phyloP scores from a whole-genome alignment of 2,113 vertebrate species.

The Laterallus jamaicensis region DNA sequence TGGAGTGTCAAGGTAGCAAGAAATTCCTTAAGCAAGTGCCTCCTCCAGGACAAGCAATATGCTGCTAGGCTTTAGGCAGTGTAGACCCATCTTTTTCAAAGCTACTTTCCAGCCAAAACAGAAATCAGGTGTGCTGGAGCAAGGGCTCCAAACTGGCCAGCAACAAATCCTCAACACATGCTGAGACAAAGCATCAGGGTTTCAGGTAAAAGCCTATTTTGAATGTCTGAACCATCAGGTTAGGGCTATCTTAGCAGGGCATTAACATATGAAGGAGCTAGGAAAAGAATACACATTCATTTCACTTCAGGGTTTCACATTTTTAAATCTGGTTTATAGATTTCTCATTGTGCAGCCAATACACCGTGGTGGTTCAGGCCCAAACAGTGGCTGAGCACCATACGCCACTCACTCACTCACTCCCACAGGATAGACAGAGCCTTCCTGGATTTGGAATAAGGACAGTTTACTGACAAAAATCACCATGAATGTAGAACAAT shows the following conservation, averaged over 20 bases:
- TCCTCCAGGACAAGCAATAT: not conserved
- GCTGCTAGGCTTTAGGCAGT: not conserved
- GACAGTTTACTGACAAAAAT: too few species aligned
- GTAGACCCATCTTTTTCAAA: not conserved
- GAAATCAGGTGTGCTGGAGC: not conserved
- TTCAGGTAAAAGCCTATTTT: not conserved
- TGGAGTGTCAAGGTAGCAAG: not conserved
- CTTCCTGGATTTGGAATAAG: too few species aligned
- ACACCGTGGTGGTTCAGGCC: too few species aligned
- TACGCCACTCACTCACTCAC: too few species aligned
- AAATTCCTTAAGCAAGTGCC: not conserved
- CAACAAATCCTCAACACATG: not conserved
- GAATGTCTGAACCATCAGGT: not conserved
- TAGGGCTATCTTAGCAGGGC: rapidly evolving
- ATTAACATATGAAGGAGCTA: not conserved
- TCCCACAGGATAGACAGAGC: too few species aligned
- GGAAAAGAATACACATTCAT: not conserved
- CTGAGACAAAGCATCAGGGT: not conserved
- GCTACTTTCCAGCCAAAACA: not conserved
- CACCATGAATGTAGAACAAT: too few species aligned
- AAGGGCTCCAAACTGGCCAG: not conserved
- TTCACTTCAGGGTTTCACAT: not conserved
- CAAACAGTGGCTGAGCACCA: too few species aligned
- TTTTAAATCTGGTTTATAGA: not conserved
- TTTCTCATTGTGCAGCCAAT: not conserved